Base-by-base conservation (phyloP, 2,113 vertebrate genomes). In the Bufo gargarizans region DNA sequence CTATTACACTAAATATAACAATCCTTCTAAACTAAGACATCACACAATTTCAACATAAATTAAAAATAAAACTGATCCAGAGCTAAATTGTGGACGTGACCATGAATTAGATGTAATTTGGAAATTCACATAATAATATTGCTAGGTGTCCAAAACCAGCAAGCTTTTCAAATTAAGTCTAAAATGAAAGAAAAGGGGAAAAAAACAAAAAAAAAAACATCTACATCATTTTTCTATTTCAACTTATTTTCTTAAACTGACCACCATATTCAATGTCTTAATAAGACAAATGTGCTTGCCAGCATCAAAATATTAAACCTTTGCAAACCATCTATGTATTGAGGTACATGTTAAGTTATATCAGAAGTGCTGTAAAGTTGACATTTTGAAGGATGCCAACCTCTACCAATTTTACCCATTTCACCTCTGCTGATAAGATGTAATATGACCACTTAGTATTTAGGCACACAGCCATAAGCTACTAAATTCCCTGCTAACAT, bases 101-200 rank as follows among this genome's bases (percentile, higher is more conserved):
- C 47, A 84, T 7, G 74, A 72, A 71, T 17, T 56, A 72, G 56
- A 67, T 19, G 13, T 49, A 20, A 74, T 58, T 56, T 56, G 0
- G 33, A 56, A 84, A 74, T 45, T 74, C 50, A 45, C 43, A 86
- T 86, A 86, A 86, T 65, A 65, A 79, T 67, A 67, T 56, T 79
- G 76, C 77, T 47, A 58, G 56, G 6, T 49, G 17, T 86, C 77
- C 85, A 86, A 69, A 79, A 86, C 47, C 49, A 86, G 85, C 85
- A 67, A 50, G 58, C 43, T 78, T 65, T 78, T 13, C 56, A 86
- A 78, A 69, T 45, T 33, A 86, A 22, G 61, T 79, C n/a, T 49
- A 69, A 76, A n/a, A n/a, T n/a, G n/a, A n/a, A n/a, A n/a, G n/a
- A n/a, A n/a, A n/a, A n/a, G n/a, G 11, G 13, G 58, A 65, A 67